phyloP scores from a whole-genome alignment of 2,888 invertebrate species.

The Sinohyriopsis cumingii region DNA sequence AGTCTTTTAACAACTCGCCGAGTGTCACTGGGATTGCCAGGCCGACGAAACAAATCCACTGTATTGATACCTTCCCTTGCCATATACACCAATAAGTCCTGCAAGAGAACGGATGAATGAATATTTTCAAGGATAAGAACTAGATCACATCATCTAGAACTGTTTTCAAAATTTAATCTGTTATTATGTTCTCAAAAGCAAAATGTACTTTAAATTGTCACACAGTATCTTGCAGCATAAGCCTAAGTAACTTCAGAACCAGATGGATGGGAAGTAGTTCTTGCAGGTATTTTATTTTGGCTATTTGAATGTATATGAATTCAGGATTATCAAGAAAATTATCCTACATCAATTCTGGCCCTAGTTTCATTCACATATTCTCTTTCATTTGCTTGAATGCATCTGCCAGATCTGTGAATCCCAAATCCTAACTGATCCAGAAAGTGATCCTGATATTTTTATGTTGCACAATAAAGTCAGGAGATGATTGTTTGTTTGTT shows the following conservation, averaged over 20 bases:
- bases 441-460: too few relatives aligned
- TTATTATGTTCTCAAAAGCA: background rate
- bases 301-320: too few relatives aligned
- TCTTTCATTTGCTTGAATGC: too few relatives aligned
- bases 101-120: constrained; percentile 11
- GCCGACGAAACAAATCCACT: constrained; percentile 69
- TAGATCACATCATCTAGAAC: background rate
- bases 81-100: constrained; percentile 70
- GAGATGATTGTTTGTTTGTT: too few relatives aligned
- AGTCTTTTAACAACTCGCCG: constrained; percentile 67
- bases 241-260: background rate
- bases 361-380: too few relatives aligned
- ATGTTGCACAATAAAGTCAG: too few relatives aligned
- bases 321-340: too few relatives aligned
- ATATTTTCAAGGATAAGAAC: background rate
- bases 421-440: too few relatives aligned
- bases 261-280: too few relatives aligned
- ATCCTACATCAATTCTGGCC: too few relatives aligned
- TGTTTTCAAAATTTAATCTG: background rate
- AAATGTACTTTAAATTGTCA: background rate
- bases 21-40: constrained; percentile 69
- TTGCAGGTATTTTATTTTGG: too few relatives aligned
- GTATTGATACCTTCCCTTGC: constrained; percentile 71
- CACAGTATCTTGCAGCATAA: background rate
- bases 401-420: too few relatives aligned